These are phyloP conservation scores for Poecilus cupreus DNA, from an alignment of 2,888 invertebrate genomes.

Conservation along the genomic window DNA sequence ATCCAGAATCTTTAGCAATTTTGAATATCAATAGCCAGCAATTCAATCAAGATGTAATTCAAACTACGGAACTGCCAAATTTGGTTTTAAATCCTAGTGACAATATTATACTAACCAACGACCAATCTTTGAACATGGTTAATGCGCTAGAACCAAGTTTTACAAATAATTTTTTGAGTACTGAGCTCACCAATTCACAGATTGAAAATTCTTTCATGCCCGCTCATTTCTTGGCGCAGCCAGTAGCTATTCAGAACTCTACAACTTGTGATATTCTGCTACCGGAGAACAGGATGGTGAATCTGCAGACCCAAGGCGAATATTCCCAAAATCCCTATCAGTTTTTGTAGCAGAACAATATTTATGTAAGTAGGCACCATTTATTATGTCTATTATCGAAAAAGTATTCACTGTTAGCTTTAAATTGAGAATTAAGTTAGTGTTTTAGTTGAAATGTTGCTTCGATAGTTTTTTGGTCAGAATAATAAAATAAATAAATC, in stretches of 20 bases:
- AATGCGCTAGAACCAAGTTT: conserved; percentile 40
- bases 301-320: conserved; percentile 24
- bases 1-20: conserved; percentile 24
- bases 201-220: neutral
- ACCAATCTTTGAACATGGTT: conserved; percentile 37
- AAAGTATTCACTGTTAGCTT: neutral
- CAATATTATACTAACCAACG: conserved; percentile 42
- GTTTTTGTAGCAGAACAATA: conserved; percentile 30
- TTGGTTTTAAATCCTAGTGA: conserved; percentile 47
- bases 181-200: neutral
- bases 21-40: conserved; percentile 31
- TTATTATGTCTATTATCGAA: neutral
- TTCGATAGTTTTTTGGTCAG: neutral
- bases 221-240: neutral
- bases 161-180: conserved; percentile 15
- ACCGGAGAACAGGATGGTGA: conserved; percentile 47
- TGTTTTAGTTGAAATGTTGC: neutral
- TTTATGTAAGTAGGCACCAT: too few species aligned
- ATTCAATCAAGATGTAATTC: conserved; percentile 36
- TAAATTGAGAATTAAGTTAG: neutral
- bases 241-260: conserved; percentile 39
- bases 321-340: conserved; percentile 46
- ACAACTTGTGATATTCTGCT: conserved; percentile 58
- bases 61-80: conserved; percentile 41
- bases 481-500: too few species aligned